Evolutionary conservation across 2,113 vertebrate genomes (phyloP).

Genomic region (Taxidea taxus): DNA sequence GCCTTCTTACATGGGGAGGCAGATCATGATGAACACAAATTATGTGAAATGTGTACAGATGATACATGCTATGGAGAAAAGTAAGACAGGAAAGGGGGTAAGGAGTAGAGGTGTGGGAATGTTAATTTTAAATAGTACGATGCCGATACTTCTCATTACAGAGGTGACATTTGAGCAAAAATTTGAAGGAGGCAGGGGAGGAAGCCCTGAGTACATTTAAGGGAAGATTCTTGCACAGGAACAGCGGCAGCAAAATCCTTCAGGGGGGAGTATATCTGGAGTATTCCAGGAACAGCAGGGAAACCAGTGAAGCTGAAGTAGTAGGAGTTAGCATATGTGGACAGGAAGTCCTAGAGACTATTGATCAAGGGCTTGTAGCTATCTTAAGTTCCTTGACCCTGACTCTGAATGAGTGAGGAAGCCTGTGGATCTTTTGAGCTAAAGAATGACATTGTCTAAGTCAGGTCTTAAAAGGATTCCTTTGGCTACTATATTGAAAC

Average conservation of each 20-base stretch:
- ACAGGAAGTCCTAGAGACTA: not conserved
- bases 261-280: rapidly evolving
- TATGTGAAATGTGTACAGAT: not conserved
- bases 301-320: not conserved
- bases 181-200: not conserved
- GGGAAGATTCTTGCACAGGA: not conserved
- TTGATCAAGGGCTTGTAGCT: not conserved
- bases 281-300: not conserved
- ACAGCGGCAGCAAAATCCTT: not conserved
- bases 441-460: not conserved
- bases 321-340: not conserved
- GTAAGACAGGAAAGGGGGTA: not conserved
- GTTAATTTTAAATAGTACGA: not conserved
- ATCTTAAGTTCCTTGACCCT: not conserved
- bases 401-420: not conserved
- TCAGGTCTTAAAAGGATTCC: not conserved
- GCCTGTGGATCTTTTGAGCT: not conserved
- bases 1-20: not conserved
- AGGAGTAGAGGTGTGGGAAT: not conserved
- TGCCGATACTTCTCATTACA: not conserved
- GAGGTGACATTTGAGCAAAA: not conserved
- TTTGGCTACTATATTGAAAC: not conserved
- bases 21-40: not conserved
- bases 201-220: not conserved
- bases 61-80: not conserved